Evolutionary conservation across 2,113 vertebrate genomes (phyloP), one percentile per base, ranked within the genome.

Genomic region (Oncorhynchus nerka): DNA sequence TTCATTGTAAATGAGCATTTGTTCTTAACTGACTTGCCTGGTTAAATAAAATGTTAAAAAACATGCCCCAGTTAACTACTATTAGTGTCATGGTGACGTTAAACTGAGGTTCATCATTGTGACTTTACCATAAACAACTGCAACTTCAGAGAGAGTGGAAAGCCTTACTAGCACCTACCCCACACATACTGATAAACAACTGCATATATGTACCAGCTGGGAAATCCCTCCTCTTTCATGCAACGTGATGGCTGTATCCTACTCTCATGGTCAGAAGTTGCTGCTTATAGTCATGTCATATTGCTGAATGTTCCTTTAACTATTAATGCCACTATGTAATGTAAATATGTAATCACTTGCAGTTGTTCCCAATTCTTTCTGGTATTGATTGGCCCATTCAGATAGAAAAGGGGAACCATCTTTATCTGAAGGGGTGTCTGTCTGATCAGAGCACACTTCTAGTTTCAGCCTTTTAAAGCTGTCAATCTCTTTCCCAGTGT

Each of bases 281-380:
- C 13, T 55, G 16, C 4, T 55, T 4, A 55, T 55, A 19, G 15
- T 55, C 51, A 66, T 3, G 48, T 75, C 51, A 55, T 55, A 55
- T 55, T 55, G 49, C 49, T 55, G 49, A 76, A 73, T 22, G 34
- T 77, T 75, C 72, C 83, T 77, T 80, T 70, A 75, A 78, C 70
- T 67, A 71, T 71, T 48, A 73, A 78, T 83, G 8, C 77, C 78
- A 76, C 80, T 80, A 71, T 70, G 66, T 24, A 48, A 1, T 88
- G 84, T 88, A 84, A 83, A 81, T 85, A 76, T 80, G 22, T 69
- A 83, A 68, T 70, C 69, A 68, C 32, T 20, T 34, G 32, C 67
- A 68, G 8, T 68, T 34, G 74, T 70, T 9, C 65, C 68, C 68
- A 72, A 48, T 32, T 80, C 70, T 81, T 80, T 62, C 22, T 32